Conservation (phyloP, 2,888 invertebrate species). For the Glaucopsyche alexis region DNA sequence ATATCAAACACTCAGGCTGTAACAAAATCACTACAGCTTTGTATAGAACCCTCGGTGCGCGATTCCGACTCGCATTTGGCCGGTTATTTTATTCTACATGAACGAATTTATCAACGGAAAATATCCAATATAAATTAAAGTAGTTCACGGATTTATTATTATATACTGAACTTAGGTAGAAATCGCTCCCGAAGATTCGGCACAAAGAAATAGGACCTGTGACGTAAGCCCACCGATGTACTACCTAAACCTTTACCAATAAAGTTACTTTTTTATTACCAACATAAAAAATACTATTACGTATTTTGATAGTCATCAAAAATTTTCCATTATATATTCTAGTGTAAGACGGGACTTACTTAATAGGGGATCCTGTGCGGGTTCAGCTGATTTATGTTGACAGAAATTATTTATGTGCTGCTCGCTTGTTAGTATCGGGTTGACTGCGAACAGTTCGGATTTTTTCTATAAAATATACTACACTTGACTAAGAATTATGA, state of each 20-base stretch:
- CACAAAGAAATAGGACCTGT: background rate
- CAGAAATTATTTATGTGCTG: conserved; percentile 21
- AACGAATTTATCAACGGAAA: too few relatives aligned
- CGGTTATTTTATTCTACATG: too few relatives aligned
- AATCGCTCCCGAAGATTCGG: too few relatives aligned
- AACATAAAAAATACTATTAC: conserved; percentile 27
- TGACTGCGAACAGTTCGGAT: background rate
- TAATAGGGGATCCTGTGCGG: conserved; percentile 22
- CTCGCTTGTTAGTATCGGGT: conserved; percentile 24
- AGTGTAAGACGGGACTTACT: conserved; percentile 17
- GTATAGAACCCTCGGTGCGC: too few relatives aligned
- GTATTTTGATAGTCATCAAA: conserved; percentile 21
- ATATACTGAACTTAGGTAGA: too few relatives aligned
- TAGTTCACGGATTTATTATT: too few relatives aligned
- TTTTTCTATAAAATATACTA: conserved; percentile 8
- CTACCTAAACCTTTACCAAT: background rate
- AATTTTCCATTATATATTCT: conserved; percentile 24
- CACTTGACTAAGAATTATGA: too few relatives aligned
- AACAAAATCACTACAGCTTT: too few relatives aligned
- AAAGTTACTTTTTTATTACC: conserved; percentile 2
- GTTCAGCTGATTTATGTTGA: conserved; percentile 22
- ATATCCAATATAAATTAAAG: too few relatives aligned
- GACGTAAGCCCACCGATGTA: background rate
- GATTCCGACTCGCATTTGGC: too few relatives aligned
- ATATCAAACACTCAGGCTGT: too few relatives aligned